A percentile compares a stretch with the other conserved stretches of the same genome.
Conservation (phyloP, 2,888 invertebrate species). For the Lochmaea capreae region DNA sequence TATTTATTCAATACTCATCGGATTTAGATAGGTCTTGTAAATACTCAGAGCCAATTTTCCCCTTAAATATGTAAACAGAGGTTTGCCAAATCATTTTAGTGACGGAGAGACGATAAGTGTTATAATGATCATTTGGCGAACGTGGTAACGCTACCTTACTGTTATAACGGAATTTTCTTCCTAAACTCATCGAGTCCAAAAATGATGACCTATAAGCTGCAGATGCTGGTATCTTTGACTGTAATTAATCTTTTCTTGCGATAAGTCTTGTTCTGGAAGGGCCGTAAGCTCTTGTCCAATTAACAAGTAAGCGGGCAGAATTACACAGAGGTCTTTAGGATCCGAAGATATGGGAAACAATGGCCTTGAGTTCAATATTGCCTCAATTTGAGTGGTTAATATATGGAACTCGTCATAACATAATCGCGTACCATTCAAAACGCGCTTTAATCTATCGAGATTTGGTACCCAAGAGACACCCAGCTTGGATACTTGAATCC, state of each 20-base stretch:
- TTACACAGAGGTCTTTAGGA: constrained; percentile 21
- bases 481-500: constrained; percentile 23
- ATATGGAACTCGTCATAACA: constrained; percentile 52
- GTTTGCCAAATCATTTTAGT: too few relatives aligned
- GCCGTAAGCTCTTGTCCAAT: constrained; percentile 30
- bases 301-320: constrained; percentile 43
- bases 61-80: too few relatives aligned
- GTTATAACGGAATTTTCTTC: too few relatives aligned
- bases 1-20: too few relatives aligned
- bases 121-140: too few relatives aligned
- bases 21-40: too few relatives aligned
- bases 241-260: constrained; percentile 22
- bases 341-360: constrained; percentile 31
- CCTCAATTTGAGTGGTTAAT: constrained; percentile 48
- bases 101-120: too few relatives aligned
- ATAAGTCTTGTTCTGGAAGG: constrained; percentile 24
- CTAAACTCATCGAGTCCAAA: constrained; percentile 30
- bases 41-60: too few relatives aligned
- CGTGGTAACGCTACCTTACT: too few relatives aligned
- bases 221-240: constrained; percentile 19
- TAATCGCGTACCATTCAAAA: constrained; percentile 22
- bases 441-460: constrained; percentile 5
- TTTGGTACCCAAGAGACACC: constrained; percentile 29
- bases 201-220: constrained; percentile 21
- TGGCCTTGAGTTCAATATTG: constrained; percentile 52